Conservation (phyloP, 2,113 vertebrate genomes). For the Pelvicachromis taeniatus region DNA sequence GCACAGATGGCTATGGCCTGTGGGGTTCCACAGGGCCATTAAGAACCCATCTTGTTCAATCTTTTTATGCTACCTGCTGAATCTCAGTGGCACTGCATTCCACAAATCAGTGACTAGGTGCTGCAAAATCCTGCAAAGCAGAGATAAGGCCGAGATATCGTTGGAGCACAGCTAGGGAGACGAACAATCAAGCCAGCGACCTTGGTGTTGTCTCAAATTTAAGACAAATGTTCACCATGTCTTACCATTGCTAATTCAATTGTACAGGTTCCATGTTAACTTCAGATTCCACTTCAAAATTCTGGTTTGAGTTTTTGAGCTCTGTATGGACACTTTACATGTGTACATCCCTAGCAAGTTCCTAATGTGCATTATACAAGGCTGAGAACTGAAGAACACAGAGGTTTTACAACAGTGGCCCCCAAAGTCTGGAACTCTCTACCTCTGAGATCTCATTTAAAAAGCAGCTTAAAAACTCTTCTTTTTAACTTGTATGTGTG, state of each 20-base stretch:
- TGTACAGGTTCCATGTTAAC: neutral
- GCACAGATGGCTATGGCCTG: neutral
- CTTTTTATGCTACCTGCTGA: neutral
- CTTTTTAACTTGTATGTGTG: neutral
- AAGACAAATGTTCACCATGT: neutral
- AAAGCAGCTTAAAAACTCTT: neutral
- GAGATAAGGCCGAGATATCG: neutral
- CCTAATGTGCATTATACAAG: neutral
- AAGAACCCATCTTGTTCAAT: neutral
- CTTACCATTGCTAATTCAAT: no score
- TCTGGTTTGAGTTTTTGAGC: neutral
- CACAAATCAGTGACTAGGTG: neutral
- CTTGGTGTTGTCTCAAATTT: neutral
- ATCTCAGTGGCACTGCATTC: neutral
- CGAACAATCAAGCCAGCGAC: neutral
- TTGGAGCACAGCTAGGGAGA: neutral
- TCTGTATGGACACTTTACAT: neutral
- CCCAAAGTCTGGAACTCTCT: neutral
- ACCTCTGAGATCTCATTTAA: neutral
- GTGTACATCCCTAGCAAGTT: neutral
- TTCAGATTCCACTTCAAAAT: neutral
- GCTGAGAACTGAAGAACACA: neutral
- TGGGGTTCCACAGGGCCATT: neutral
- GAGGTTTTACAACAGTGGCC: neutral
- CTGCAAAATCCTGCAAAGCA: neutral